These are phyloP conservation scores for Aleadryas rufinucha DNA, from an alignment of 2,113 vertebrate species.

Conservation along the genomic window DNA sequence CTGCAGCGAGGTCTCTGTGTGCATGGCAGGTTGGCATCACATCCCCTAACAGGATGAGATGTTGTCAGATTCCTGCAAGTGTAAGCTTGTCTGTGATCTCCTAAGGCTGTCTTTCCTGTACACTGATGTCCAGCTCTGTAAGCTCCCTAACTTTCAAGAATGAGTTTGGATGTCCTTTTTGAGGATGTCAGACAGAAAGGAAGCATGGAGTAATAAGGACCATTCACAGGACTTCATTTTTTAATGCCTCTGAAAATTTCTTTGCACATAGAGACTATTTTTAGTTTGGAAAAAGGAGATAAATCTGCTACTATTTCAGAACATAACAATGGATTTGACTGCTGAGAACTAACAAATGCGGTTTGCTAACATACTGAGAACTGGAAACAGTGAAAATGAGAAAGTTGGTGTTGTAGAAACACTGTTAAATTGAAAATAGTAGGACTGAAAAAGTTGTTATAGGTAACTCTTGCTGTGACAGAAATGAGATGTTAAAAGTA, in stretches of 20 bases:
- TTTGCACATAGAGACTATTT: background rate
- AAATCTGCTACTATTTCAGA: background rate
- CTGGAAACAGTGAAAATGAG: background rate
- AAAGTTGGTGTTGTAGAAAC: background rate
- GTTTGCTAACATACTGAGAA: background rate
- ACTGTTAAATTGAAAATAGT: background rate
- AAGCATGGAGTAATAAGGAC: background rate
- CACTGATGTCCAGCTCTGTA: background rate
- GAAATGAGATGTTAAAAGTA: background rate
- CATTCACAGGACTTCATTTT: background rate
- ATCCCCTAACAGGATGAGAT: background rate
- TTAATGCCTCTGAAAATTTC: background rate
- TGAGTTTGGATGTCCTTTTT: background rate
- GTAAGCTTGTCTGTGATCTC: background rate
- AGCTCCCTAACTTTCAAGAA: background rate
- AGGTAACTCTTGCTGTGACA: background rate
- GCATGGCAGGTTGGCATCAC: background rate
- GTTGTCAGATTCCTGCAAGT: background rate
- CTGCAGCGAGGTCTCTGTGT: background rate
- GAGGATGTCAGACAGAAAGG: background rate
- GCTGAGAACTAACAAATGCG: background rate
- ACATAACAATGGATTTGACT: background rate
- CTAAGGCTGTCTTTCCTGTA: background rate
- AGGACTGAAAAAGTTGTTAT: background rate
- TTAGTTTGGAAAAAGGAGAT: background rate